Evolutionary conservation across 2,113 vertebrate species (phyloP).

Genomic region (Labeo rohita): DNA sequence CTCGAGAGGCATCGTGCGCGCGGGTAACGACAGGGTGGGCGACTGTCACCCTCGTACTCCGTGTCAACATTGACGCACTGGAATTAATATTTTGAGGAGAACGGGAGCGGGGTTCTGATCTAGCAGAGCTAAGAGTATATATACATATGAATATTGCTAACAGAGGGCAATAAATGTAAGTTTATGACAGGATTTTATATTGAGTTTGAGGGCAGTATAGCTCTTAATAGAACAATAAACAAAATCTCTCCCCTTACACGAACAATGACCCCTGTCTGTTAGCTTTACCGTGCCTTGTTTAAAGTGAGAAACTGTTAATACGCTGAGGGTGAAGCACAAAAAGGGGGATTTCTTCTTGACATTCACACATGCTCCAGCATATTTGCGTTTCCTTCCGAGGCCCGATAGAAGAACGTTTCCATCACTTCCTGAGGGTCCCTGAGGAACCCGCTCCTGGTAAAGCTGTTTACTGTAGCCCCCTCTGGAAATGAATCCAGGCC

Average conservation of each 20-base stretch:
- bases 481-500: conserved; percentile 32
- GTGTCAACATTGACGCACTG: conserved; percentile 14
- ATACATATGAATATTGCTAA: neutral
- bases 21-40: conserved; percentile 49
- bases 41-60: conserved; percentile 24
- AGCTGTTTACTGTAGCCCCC: neutral
- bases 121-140: neutral
- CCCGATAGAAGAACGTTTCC: conserved; percentile 28
- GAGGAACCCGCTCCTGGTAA: conserved; percentile 29
- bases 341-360: neutral
- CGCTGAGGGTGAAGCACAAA: neutral
- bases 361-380: conserved; percentile 13
- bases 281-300: conserved; percentile 47
- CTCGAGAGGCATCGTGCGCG: conserved; percentile 47
- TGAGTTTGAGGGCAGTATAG: conserved; percentile 37
- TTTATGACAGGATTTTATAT: conserved; percentile 35
- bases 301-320: conserved; percentile 39
- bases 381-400: neutral
- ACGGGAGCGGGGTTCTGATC: conserved; percentile 9
- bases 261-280: conserved; percentile 24
- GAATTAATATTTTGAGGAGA: conserved; percentile 28
- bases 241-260: conserved; percentile 36
- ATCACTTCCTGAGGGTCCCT: conserved; percentile 14
- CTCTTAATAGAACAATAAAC: conserved; percentile 41
- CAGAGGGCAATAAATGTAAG: conserved; percentile 6